Conservation (phyloP, 2,888 invertebrate genomes). For the Heliconius ethilla region DNA sequence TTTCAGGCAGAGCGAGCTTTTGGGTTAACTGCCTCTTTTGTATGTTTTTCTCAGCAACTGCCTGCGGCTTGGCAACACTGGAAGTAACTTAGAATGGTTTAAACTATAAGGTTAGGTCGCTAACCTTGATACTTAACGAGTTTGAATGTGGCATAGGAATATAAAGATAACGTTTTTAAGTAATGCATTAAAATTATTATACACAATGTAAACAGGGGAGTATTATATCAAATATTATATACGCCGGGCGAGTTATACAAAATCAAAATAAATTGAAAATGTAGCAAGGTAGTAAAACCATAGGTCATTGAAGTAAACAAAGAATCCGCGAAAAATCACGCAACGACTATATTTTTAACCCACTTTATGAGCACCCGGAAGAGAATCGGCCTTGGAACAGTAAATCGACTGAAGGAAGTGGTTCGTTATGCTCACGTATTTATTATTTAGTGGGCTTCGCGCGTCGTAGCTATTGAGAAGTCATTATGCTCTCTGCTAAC, state of each 20-base stretch:
- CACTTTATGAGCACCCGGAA: conserved; percentile 23
- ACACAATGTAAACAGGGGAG: background rate
- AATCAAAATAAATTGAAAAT: too few species aligned
- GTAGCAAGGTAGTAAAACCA: too few species aligned
- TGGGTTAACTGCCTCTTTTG: conserved; percentile 30
- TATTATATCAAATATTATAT: too few species aligned
- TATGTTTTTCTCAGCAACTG: conserved; percentile 14
- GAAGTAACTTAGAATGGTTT: background rate
- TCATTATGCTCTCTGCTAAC: background rate
- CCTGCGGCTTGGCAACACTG: background rate
- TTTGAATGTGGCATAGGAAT: background rate
- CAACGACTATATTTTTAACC: background rate
- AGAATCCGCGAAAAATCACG: conserved; percentile 6
- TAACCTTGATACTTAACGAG: conserved; percentile 1
- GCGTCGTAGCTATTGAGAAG: background rate
- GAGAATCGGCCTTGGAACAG: conserved; percentile 16
- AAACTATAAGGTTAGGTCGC: background rate
- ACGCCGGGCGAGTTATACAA: too few species aligned
- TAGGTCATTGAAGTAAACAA: background rate
- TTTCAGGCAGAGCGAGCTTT: conserved; percentile 26
- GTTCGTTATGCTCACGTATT: conserved; percentile 7
- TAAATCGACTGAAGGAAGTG: conserved; percentile 20
- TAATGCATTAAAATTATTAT: background rate
- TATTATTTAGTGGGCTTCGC: conserved; percentile 26
- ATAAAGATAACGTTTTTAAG: background rate